Conservation (phyloP, 2,797 vertebrate genomes). For the Cottoperca gobio region DNA sequence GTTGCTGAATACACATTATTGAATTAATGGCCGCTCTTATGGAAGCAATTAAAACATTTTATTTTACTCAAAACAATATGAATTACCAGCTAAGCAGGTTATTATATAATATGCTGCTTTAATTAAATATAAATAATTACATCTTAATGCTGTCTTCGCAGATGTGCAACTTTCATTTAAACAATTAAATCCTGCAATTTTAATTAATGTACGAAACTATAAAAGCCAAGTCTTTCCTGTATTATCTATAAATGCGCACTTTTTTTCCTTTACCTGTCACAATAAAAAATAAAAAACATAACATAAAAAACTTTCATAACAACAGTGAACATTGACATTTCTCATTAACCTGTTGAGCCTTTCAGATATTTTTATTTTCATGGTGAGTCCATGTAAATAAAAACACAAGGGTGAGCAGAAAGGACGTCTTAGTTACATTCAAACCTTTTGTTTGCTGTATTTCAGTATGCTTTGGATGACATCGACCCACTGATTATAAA, state of each 20-base stretch:
- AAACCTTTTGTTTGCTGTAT: slow-evolving; percentile 54
- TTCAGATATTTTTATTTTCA: slow-evolving; percentile 23
- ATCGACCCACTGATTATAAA: slow-evolving; percentile 75
- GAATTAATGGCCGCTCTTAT: background rate
- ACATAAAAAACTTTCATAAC: too few relatives aligned
- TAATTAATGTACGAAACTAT: slow-evolving; percentile 5
- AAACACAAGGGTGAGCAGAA: background rate
- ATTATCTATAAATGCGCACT: background rate
- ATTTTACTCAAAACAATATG: background rate
- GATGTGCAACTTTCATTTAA: slow-evolving; percentile 6
- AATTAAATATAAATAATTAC: background rate
- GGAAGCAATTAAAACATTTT: background rate
- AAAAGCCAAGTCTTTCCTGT: background rate
- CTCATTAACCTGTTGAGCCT: slow-evolving; percentile 5
- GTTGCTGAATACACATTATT: background rate
- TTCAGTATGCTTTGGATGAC: slow-evolving; percentile 57
- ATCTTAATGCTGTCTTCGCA: slow-evolving; percentile 9
- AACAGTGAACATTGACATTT: background rate
- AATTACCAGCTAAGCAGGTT: background rate
- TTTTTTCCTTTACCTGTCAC: background rate
- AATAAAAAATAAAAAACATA: too few relatives aligned
- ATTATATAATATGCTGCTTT: slow-evolving; percentile 1
- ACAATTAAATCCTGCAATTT: background rate
- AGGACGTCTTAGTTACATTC: slow-evolving; percentile 52
- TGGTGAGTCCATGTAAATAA: background rate